Base-by-base conservation (phyloP, 64 coral and sea anemone species). In the Porites lutea region DNA sequence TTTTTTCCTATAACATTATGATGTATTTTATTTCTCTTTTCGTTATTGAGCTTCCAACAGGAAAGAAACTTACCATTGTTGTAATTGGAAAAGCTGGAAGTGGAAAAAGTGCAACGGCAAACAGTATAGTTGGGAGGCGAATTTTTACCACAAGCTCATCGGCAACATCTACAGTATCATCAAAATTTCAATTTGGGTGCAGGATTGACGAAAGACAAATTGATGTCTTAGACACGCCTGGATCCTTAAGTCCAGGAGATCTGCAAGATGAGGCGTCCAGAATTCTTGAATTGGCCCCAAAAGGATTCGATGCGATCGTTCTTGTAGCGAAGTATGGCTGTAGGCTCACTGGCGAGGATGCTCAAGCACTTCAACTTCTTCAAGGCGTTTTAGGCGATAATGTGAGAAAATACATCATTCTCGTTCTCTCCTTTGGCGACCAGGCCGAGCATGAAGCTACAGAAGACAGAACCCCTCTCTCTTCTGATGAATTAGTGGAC, bases 21-120 rank as follows among this genome's bases (percentile, higher is more conserved):
- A 71, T 71, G 16, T 27, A 20, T 0, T 71, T 27, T 71, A 0
- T 71, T 23, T 23, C 20, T 19, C 65, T 71, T 71, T 71, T 23
- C 23, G 21, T 8, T 23, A 20, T 71, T 7, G 37, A 71, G 67
- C 67, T 71, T 71, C 67, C 67, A 71, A n/a, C 1, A 27, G 67
- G 67, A 3, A 37, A 71, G n/a, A 22, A 71, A 6, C 67, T 71
- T n/a, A 71, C 16, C n/a, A 71, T 71, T 71, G 67, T 23, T 23
- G 16, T 71, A 7, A 71, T 71, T 10, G 67, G 67, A 71, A 21
- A 71, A 71, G 2, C 21, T 27, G 67, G 67, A 71, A 23, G 67
- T n/a, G 67, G 67, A 71, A 71, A 71, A 71, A 71, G 67, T 71
- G 67, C 67, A 71, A 71, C 67, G 21, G 67, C 67, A 71, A 71